Conservation (phyloP, 2,113 vertebrate genomes). For the Pedetes capensis region DNA sequence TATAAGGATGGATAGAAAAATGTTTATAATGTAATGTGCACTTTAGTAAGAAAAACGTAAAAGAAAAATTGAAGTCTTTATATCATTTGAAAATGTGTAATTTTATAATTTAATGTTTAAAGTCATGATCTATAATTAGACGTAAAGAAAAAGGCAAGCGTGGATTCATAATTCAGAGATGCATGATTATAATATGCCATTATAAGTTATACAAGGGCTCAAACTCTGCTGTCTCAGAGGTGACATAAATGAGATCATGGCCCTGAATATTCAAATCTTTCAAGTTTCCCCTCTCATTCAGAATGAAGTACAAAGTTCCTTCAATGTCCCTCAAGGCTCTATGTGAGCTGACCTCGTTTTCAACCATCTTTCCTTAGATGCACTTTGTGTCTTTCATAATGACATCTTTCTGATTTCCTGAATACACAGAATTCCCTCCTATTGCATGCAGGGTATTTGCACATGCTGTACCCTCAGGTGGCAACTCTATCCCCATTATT, state of each 20-base stretch:
- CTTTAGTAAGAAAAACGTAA: slow-evolving; percentile 12
- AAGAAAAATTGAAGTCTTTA: background rate
- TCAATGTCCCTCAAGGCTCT: background rate
- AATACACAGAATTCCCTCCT: background rate
- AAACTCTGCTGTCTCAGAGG: slow-evolving; percentile 1
- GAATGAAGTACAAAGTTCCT: background rate
- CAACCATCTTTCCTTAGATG: background rate
- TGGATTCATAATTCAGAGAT: slow-evolving; percentile 28
- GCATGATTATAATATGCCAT: slow-evolving; percentile 10
- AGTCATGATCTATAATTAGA: background rate
- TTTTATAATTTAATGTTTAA: slow-evolving; percentile 41
- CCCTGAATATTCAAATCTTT: background rate
- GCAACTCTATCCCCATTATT: background rate
- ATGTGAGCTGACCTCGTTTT: background rate
- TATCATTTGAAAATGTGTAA: slow-evolving; percentile 21
- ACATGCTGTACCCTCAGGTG: fast-evolving
- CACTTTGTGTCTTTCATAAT: background rate
- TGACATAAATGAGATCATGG: background rate
- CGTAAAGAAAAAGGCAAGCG: slow-evolving; percentile 44
- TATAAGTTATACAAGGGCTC: background rate
- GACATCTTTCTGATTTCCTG: background rate
- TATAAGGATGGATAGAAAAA: background rate
- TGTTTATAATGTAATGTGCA: background rate
- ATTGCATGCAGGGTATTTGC: background rate
- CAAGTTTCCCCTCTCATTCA: background rate